These are phyloP conservation scores for Alexandromys fortis DNA, from an alignment of 2,113 vertebrate genomes.

Conservation along the genomic window DNA sequence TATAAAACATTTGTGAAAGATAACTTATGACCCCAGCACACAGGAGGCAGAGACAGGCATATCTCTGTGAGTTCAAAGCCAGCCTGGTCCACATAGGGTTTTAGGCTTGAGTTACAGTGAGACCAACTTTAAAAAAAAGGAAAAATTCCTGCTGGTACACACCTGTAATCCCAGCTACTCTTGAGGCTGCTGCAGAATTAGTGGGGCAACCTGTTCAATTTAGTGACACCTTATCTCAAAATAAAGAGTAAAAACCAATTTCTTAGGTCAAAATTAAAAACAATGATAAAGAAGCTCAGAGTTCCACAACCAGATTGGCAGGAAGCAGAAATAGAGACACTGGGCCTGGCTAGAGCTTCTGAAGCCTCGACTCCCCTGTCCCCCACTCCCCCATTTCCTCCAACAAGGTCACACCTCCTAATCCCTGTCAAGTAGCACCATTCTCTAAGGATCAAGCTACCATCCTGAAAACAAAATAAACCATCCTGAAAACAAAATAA, in stretches of 20 bases:
- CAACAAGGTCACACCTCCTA: neutral
- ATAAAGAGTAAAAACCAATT: neutral
- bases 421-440: neutral
- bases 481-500: too few relatives aligned
- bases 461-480: too few relatives aligned
- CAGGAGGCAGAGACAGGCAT: neutral
- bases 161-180: neutral
- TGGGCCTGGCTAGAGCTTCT: neutral
- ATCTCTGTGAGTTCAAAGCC: neutral
- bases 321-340: neutral
- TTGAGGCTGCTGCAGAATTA: neutral
- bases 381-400: neutral
- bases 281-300: neutral
- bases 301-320: neutral
- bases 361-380: neutral
- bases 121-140: neutral
- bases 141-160: neutral
- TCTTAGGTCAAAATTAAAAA: neutral
- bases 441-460: neutral
- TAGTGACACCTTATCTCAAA: neutral
- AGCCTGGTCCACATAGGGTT: neutral
- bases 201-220: neutral
- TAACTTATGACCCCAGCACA: neutral
- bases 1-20: neutral
- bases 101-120: neutral